Percentiles rank a stretch among this genome's conserved stretches.
Evolutionary conservation across 2,888 invertebrate species (phyloP).

Genomic region (Dryocosmus kuriphilus): DNA sequence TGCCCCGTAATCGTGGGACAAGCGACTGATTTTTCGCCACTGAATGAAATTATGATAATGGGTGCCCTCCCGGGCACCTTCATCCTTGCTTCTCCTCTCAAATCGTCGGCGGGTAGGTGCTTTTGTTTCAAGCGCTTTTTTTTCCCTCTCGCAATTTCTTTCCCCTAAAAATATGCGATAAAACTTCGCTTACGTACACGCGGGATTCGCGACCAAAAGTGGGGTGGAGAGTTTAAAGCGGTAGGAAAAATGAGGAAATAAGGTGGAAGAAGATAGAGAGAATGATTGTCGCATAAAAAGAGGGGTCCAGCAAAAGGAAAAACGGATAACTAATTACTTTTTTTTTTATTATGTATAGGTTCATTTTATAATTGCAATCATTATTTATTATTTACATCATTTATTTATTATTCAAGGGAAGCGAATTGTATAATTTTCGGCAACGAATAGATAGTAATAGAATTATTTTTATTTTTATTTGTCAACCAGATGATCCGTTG

Average conservation of each 20-base stretch:
- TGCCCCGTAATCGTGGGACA: slow-evolving; percentile 60
- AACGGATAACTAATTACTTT: background rate
- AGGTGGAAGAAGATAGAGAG: background rate
- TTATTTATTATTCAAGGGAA: too few relatives aligned
- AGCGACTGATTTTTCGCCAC: slow-evolving; percentile 72
- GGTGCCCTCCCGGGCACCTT: slow-evolving; percentile 50
- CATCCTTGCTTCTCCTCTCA: slow-evolving; percentile 37
- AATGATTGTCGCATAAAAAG: slow-evolving; percentile 23
- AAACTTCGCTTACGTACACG: slow-evolving; percentile 20
- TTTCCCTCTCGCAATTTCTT: slow-evolving; percentile 48
- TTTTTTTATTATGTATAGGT: background rate
- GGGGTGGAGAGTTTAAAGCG: background rate
- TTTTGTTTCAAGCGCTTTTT: slow-evolving; percentile 66
- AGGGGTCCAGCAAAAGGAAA: background rate
- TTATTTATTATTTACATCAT: too few relatives aligned
- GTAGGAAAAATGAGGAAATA: background rate
- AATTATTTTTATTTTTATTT: background rate
- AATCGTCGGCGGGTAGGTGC: slow-evolving; percentile 57
- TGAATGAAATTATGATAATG: slow-evolving; percentile 76
- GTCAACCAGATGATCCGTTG: background rate
- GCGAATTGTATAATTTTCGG: background rate
- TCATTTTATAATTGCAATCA: too few relatives aligned
- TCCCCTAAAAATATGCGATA: slow-evolving; percentile 44
- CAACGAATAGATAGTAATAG: background rate
- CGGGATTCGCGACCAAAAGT: background rate